Percentiles rank a stretch among this genome's conserved stretches.
These are phyloP conservation scores for Lepus europaeus DNA, from an alignment of 2,113 vertebrate genomes.

Conservation along the genomic window DNA sequence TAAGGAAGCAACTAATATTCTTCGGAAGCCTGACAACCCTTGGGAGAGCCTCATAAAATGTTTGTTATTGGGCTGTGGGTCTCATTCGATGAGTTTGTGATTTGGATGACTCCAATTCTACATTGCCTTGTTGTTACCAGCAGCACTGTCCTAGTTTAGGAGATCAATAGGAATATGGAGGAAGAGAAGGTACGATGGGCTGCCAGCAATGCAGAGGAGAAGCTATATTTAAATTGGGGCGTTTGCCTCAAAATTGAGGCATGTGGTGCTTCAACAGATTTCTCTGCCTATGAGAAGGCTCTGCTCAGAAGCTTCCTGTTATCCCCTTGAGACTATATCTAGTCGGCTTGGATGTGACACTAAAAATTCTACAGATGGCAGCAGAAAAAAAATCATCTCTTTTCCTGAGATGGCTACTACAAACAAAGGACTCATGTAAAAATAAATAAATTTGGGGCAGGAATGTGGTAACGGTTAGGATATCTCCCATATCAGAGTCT, in stretches of 20 bases:
- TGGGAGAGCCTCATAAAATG: not conserved
- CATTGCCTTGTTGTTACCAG: conserved; percentile 42
- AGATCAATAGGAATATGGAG: conserved; percentile 56
- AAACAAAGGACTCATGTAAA: conserved; percentile 50
- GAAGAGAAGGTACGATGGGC: conserved; percentile 33
- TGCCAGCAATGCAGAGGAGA: conserved; percentile 29
- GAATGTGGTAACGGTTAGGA: too few relatives aligned
- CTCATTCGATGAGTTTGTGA: conserved; percentile 15
- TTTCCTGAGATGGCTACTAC: conserved; percentile 1
- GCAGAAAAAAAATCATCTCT: not conserved
- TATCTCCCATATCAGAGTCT: too few relatives aligned
- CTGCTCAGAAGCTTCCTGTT: conserved; percentile 19
- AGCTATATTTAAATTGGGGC: conserved; percentile 61
- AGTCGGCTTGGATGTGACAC: not conserved
- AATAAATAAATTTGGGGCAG: not conserved
- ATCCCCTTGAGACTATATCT: not conserved
- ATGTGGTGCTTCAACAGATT: not conserved
- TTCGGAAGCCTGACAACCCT: not conserved
- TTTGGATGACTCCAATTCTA: conserved; percentile 52
- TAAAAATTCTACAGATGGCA: conserved; percentile 1
- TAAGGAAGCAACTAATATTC: conserved; percentile 67
- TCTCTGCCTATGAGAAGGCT: not conserved
- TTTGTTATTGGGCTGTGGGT: not conserved
- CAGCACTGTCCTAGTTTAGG: conserved; percentile 44
- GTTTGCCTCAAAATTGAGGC: conserved; percentile 50